Percentiles rank a stretch among this genome's conserved stretches.
Conservation (phyloP, 2,113 vertebrate species). For the Eidolon helvum region DNA sequence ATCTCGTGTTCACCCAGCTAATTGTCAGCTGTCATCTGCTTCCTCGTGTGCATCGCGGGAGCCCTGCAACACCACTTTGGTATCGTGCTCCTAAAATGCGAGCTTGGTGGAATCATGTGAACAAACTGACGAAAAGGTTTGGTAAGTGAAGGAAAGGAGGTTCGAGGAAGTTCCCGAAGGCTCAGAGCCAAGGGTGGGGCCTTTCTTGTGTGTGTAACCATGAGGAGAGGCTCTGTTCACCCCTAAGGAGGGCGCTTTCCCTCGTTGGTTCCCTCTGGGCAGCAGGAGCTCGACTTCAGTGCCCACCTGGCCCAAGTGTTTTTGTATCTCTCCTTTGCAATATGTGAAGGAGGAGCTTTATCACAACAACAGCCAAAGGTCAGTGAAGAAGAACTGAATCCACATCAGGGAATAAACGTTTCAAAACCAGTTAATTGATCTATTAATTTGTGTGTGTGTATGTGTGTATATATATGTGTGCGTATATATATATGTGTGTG, state of each 20-base stretch:
- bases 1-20: neutral
- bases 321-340: neutral
- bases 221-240: neutral
- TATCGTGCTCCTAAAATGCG: neutral
- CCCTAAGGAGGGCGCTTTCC: rapidly evolving
- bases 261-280: neutral
- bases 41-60: neutral
- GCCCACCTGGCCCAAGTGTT: neutral
- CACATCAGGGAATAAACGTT: neutral
- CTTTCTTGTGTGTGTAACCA: neutral
- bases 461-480: too few relatives aligned
- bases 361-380: neutral
- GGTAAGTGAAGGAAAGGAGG: neutral
- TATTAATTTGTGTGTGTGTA: neutral
- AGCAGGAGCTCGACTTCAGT: neutral
- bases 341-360: neutral
- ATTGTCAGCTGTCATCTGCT: neutral
- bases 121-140: neutral
- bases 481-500: too few relatives aligned
- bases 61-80: rapidly evolving
- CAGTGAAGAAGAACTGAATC: neutral
- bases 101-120: neutral
- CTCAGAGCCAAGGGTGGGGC: neutral
- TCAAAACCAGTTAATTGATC: neutral
- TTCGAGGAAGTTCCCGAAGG: neutral